Base-by-base conservation (phyloP, 2,888 invertebrate genomes). In the Cataglyphis livida region DNA sequence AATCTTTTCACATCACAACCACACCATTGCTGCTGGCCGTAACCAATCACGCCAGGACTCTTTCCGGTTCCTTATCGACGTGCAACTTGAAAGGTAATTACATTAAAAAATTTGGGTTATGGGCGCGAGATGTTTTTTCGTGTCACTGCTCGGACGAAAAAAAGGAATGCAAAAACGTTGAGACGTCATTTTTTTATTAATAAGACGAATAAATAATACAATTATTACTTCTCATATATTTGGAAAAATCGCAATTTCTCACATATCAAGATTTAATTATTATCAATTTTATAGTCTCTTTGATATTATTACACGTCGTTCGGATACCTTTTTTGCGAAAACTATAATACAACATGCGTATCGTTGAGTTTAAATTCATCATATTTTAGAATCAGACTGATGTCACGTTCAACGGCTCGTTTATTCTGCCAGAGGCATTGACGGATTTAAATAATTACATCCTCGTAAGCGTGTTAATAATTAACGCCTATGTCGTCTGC, bases 1-100 rank as follows among this genome's bases (percentile, higher is more conserved):
- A 91, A 86, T 93, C 93, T 84, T 93, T 93, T 83, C 91, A 92
- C 87, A 91, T 93, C 85, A 89, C 94, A 81, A 90, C 93, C 84
- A 93, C 93, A 86, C 94, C 94, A 83, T 87, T 94, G 85, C 89
- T 94, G 76, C 88, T 94, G 75, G 93, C 93, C 83, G 92, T 94
- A 88, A 93, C 92, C 88, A 93, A 93, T 91, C 93, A 93, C 82
- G 92, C 93, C 82, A 93, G 92, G 86, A 91, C 90, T 74, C 91
- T 94, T 85, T 91, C 93, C 86, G 92, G 92, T 71, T 93, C 93
- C 64, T 89, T 93, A 85, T 94, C 94, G 85, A 91, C 92, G 84
- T 93, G 91, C 91, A 90, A 90, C 88, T 90, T 93, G 66, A 91
- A 93, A 94, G 94, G 94, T 93, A 94, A 92, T 89, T 85, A 71